Conservation (phyloP, 2,797 vertebrate genomes). For the Catamblyrhynchus diadema region DNA sequence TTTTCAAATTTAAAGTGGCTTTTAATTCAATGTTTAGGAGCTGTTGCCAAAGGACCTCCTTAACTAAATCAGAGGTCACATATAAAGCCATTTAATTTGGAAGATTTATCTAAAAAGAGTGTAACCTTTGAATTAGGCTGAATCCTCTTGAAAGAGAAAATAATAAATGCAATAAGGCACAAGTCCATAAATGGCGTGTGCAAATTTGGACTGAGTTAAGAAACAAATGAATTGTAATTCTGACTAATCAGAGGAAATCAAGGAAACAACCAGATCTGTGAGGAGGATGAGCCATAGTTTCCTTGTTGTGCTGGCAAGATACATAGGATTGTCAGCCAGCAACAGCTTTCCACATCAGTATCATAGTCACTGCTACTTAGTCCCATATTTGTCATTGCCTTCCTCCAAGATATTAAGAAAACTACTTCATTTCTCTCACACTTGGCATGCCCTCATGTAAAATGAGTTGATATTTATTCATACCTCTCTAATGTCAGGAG, state of each 20-base stretch:
- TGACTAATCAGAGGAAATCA: not conserved
- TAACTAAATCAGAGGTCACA: not conserved
- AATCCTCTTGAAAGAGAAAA: slow-evolving; percentile 4
- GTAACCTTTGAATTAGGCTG: not conserved
- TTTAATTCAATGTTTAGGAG: not conserved
- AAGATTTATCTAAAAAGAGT: not conserved
- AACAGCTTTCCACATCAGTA: not conserved
- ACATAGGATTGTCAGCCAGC: not conserved
- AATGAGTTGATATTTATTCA: not conserved
- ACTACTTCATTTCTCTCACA: not conserved
- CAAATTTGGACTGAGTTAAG: not conserved
- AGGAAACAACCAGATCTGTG: not conserved
- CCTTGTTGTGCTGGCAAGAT: not conserved
- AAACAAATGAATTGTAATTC: not conserved
- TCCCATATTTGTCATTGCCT: not conserved
- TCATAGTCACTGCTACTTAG: not conserved
- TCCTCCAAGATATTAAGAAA: not conserved
- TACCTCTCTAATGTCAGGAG: not conserved
- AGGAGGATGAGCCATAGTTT: not conserved
- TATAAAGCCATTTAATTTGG: not conserved
- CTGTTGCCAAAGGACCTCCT: not conserved
- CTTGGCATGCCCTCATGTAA: not conserved
- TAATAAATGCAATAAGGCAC: not conserved
- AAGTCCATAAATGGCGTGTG: not conserved
- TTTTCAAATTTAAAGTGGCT: not conserved